phyloP scores from a whole-genome alignment of 2,797 vertebrate species.

The Eospalax fontanierii region DNA sequence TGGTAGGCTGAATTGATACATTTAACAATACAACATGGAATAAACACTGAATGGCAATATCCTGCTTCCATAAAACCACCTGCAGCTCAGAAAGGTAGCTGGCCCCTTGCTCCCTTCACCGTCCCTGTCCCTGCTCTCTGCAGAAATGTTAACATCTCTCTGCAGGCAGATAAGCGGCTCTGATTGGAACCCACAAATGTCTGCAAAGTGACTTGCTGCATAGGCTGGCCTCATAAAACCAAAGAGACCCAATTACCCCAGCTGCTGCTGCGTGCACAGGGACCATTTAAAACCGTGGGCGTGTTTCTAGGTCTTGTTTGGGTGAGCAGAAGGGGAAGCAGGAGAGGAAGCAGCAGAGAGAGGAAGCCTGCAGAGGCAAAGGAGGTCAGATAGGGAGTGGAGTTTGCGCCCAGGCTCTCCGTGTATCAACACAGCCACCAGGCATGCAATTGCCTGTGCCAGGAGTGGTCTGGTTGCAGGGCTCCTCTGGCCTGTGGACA shows the following conservation, averaged over 20 bases:
- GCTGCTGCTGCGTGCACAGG: conserved; percentile 12
- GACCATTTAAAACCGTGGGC: neutral
- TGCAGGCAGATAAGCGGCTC: conserved; percentile 7
- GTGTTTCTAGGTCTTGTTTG: neutral
- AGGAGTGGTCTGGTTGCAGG: neutral
- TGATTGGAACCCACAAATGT: conserved; percentile 21
- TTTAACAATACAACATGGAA: conserved; percentile 69
- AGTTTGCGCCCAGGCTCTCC: neutral
- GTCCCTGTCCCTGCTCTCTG: neutral
- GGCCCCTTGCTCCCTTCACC: neutral
- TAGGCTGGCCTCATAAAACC: neutral
- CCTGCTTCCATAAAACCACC: conserved; percentile 65
- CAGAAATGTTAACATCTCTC: neutral
- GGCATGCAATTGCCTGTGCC: accelerated
- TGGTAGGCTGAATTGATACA: conserved; percentile 35
- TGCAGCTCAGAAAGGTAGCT: conserved; percentile 14
- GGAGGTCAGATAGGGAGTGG: neutral
- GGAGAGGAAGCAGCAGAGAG: accelerated
- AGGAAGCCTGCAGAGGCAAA: accelerated
- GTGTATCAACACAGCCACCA: neutral
- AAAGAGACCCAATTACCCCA: neutral
- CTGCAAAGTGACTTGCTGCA: neutral
- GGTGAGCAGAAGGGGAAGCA: no score
- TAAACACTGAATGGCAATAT: conserved; percentile 62
- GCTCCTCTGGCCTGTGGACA: neutral